Evolutionary conservation across 2,113 vertebrate genomes (phyloP), one percentile per base, ranked within the genome.

Genomic region (Nestor notabilis): DNA sequence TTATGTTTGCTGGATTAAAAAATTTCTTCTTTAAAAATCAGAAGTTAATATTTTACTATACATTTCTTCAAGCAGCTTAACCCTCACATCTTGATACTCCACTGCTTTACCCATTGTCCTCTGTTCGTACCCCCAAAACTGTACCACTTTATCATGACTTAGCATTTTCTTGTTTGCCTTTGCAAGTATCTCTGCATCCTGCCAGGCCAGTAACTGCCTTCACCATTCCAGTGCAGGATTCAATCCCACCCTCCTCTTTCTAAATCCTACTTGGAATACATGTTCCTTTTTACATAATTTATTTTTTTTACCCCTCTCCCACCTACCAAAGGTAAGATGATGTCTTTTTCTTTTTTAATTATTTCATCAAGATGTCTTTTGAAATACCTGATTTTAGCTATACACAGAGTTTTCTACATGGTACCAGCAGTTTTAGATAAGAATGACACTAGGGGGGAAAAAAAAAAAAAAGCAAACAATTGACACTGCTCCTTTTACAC

Each of bases 61-160:
- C 24, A 56, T 49, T 74, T 72, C n/a, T 56, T 61, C 17, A 77
- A 39, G 68, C 35, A 77, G 9, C 11, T 85, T 58, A 82, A 60
- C 13, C 18, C 23, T 39, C 7, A 14, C 0, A 5, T 43, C 52
- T 49, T 7, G 0, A 28, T n/a, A 17, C 23, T 70, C 17, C 39
- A 49, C 4, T 61, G 27, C 10, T 87, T 71, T 37, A 64, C 4
- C 21, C 46, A 16, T 55, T 76, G 71, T 55, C 44, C n/a, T 29
- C 7, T 25, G 10, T 64, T 71, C 0, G 0, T 31, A 91, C 2
- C 5, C 13, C 5, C 18, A 60, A 37, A 79, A 74, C 5, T 1
- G 3, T 39, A 75, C 9, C 20, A 25, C 11, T 60, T 64, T 37
- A 8, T 79, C 55, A 68, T 21, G 50, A 66, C 14, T 77, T 46